Evolutionary conservation across 2,888 invertebrate species (phyloP), one percentile per base, ranked within the genome.

Genomic region (Glaucopsyche alexis): DNA sequence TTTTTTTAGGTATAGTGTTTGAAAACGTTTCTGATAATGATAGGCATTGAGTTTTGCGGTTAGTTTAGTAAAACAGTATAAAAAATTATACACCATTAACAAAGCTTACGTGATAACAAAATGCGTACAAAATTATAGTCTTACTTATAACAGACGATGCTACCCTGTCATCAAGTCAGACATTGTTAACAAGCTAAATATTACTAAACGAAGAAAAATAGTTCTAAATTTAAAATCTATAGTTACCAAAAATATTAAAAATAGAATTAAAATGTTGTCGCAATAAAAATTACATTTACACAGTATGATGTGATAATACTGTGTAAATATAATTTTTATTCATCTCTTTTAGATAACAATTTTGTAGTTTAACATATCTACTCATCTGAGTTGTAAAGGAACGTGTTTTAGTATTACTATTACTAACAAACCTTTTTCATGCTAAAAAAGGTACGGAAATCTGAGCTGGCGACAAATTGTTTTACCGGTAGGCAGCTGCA

Each of bases 401-500:
- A 66, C n/a, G 11, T n/a, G 66, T 55, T 55, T 55, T 19, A 66
- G 42, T 66, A 42, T n/a, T n/a, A 13, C 47, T 38, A 60, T 29
- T 16, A 42, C 42, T 45, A 16, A 67, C 67, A 42, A 67, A 42
- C 16, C 67, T 16, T 67, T 45, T 67, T 45, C 45, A 16, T 16
- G n/a, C 42, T 16, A 67, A 42, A 47, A 40, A 69, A 69, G 69
- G 69, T 69, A 69, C 69, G 55, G 55, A 71, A 71, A 71, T 71
- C 14, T 66, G 55, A 69, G 49, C 69, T 40, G 64, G 50, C 16
- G 72, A 69, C 74, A 69, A 75, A 76, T 72, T 75, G 76, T 76
- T 77, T 77, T 74, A 76, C 76, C 75, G 49, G 70, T 77, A 81
- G 83, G 85, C 91, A 91, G 91, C 91, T 91, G 91, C 84, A 81